Evolutionary conservation across 2,113 vertebrate genomes (phyloP).

Genomic region (Paramisgurnus dabryanus): DNA sequence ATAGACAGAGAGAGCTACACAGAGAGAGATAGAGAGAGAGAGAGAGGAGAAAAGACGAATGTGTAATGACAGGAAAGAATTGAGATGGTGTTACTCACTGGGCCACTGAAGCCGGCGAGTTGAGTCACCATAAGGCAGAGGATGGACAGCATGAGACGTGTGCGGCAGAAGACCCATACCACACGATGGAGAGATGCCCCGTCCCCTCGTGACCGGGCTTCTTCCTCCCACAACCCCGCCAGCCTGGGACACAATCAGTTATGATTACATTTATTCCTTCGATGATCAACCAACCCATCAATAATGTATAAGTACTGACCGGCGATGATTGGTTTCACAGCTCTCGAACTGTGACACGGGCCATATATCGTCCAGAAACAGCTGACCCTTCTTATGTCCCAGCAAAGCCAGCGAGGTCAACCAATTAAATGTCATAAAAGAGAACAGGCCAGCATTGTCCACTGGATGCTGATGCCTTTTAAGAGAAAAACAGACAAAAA

Average conservation of each 20-base stretch:
- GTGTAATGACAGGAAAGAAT: slow-evolving; percentile 59
- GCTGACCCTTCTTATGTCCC: slow-evolving; percentile 84
- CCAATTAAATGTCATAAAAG: slow-evolving; percentile 94
- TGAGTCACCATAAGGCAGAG: slow-evolving; percentile 91
- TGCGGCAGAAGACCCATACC: slow-evolving; percentile 88
- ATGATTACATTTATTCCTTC: too few relatives aligned
- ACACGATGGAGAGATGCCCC: slow-evolving; percentile 82
- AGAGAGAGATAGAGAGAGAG: slow-evolving; percentile 35
- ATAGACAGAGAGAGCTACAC: slow-evolving; percentile 33
- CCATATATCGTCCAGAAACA: slow-evolving; percentile 86
- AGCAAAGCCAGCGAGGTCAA: slow-evolving; percentile 81
- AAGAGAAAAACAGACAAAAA: not conserved
- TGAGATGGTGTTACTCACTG: slow-evolving; percentile 90
- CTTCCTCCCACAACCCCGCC: slow-evolving; percentile 86
- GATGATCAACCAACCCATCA: not conserved
- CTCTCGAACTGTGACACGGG: slow-evolving; percentile 83
- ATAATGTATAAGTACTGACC: slow-evolving; percentile 70
- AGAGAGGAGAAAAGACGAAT: slow-evolving; percentile 57
- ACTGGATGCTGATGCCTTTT: slow-evolving; percentile 84
- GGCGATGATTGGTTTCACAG: slow-evolving; percentile 84
- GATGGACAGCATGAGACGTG: slow-evolving; percentile 88
- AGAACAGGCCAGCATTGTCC: slow-evolving; percentile 90
- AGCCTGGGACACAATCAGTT: slow-evolving; percentile 66
- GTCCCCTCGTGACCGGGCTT: slow-evolving; percentile 76
- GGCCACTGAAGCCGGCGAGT: slow-evolving; percentile 91